A percentile compares a stretch with the other conserved stretches of the same genome.
Evolutionary conservation across 2,797 vertebrate species (phyloP).

Genomic region (Amblyopsis hoosieri): DNA sequence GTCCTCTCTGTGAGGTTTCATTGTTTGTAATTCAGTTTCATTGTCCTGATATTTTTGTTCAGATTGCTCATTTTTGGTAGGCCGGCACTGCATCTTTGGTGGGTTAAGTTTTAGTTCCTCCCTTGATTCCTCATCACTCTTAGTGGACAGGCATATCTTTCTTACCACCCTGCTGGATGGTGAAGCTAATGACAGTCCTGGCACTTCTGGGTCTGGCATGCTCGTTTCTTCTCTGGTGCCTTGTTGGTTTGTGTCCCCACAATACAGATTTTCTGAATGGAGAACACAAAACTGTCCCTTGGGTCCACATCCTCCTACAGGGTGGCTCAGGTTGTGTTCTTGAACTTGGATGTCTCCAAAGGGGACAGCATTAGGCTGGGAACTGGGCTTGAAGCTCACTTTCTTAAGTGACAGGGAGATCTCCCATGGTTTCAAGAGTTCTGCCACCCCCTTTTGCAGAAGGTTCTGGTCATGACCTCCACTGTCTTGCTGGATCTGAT

Average conservation of each 20-base stretch:
- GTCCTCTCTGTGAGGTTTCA: slow-evolving; percentile 52
- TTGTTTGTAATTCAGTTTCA: slow-evolving; percentile 58
- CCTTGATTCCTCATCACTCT: slow-evolving; percentile 54
- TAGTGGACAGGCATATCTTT: slow-evolving; percentile 71
- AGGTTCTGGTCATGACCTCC: slow-evolving; percentile 35
- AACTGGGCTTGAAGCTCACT: slow-evolving; percentile 78
- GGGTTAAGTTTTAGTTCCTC: slow-evolving; percentile 50
- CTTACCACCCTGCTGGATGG: slow-evolving; percentile 57
- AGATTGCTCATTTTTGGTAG: slow-evolving; percentile 57
- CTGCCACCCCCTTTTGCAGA: slow-evolving; percentile 58
- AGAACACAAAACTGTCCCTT: slow-evolving; percentile 71
- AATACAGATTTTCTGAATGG: slow-evolving; percentile 62
- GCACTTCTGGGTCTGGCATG: slow-evolving; percentile 22
- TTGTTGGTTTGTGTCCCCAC: slow-evolving; percentile 38
- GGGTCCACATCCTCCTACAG: slow-evolving; percentile 64
- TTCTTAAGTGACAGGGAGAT: slow-evolving; percentile 75
- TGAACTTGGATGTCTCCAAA: slow-evolving; percentile 77
- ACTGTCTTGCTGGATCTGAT: slow-evolving; percentile 51
- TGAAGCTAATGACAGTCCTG: slow-evolving; percentile 45
- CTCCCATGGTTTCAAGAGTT: slow-evolving; percentile 78
- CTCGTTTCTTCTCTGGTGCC: slow-evolving; percentile 33
- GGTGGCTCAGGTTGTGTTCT: slow-evolving; percentile 69
- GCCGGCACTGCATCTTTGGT: slow-evolving; percentile 40
- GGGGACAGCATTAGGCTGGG: slow-evolving; percentile 70
- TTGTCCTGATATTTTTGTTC: slow-evolving; percentile 67